Conservation (phyloP, 2,113 vertebrate species). For the Columba janthina region DNA sequence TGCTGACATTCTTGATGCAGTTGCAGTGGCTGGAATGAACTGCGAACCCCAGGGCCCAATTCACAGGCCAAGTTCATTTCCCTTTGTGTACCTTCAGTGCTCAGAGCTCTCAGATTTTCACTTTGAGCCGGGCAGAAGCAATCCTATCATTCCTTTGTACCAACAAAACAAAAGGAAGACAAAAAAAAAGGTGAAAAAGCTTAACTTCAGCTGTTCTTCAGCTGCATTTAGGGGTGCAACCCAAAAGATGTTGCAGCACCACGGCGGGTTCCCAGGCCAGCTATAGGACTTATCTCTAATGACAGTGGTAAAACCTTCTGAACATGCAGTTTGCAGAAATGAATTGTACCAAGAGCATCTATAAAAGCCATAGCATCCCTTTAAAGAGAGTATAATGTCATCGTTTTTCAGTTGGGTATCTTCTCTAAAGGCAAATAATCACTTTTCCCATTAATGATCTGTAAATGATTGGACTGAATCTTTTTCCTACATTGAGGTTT, state of each 20-base stretch:
- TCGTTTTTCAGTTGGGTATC: slow-evolving; percentile 35
- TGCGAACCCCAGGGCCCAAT: slow-evolving; percentile 33
- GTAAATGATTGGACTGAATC: neutral
- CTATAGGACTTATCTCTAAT: neutral
- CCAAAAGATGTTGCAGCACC: neutral
- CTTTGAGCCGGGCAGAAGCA: slow-evolving; percentile 38
- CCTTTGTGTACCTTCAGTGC: neutral
- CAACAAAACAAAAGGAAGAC: neutral
- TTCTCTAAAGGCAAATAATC: slow-evolving; percentile 52
- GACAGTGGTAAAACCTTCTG: neutral
- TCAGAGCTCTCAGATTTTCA: slow-evolving; percentile 15
- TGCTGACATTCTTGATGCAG: slow-evolving; percentile 41
- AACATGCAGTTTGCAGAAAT: neutral
- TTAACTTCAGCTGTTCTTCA: slow-evolving; percentile 8
- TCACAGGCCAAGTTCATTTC: slow-evolving; percentile 23
- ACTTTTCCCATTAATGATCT: slow-evolving; percentile 15
- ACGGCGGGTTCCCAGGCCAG: neutral
- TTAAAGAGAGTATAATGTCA: slow-evolving; percentile 32
- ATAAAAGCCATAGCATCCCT: neutral
- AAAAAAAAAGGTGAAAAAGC: neutral
- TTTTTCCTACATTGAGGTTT: neutral
- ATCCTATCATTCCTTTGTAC: neutral
- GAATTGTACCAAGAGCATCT: slow-evolving; percentile 17
- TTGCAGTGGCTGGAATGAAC: neutral
- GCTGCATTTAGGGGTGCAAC: neutral